These are phyloP conservation scores for Calidris pygmaea DNA, from an alignment of 2,113 vertebrate species.

Conservation along the genomic window DNA sequence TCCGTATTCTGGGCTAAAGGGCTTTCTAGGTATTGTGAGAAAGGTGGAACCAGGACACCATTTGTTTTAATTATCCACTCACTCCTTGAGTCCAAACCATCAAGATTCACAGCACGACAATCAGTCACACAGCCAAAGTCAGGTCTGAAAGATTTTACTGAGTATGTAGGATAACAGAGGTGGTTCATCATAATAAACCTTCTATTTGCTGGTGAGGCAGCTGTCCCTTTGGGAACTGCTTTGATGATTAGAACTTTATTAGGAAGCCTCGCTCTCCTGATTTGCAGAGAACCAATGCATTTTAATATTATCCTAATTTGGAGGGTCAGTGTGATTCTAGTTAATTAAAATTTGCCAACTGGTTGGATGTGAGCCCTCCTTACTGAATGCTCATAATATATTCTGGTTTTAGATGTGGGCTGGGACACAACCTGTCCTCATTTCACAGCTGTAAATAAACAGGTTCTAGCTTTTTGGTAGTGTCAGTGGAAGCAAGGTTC, in stretches of 20 bases:
- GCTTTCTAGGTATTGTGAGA: neutral
- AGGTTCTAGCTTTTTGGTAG: neutral
- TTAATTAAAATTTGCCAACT: neutral
- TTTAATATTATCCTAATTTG: neutral
- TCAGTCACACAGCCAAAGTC: neutral
- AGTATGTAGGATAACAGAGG: neutral
- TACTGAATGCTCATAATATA: neutral
- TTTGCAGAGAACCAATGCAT: neutral
- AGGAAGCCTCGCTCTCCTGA: neutral
- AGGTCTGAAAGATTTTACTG: neutral
- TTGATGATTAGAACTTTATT: neutral
- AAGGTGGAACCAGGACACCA: neutral
- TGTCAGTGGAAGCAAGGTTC: neutral
- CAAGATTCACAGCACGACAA: neutral
- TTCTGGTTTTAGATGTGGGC: neutral
- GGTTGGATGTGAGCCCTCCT: neutral
- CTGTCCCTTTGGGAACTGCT: neutral
- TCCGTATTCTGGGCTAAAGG: neutral
- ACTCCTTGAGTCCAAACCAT: neutral
- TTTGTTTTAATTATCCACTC: neutral
- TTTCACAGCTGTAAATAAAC: neutral
- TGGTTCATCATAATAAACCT: neutral
- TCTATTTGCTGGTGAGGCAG: neutral
- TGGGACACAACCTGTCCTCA: neutral
- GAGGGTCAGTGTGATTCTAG: neutral